These are phyloP conservation scores for Ypsolopha sequella DNA, from an alignment of 2,888 invertebrate genomes.

Conservation along the genomic window DNA sequence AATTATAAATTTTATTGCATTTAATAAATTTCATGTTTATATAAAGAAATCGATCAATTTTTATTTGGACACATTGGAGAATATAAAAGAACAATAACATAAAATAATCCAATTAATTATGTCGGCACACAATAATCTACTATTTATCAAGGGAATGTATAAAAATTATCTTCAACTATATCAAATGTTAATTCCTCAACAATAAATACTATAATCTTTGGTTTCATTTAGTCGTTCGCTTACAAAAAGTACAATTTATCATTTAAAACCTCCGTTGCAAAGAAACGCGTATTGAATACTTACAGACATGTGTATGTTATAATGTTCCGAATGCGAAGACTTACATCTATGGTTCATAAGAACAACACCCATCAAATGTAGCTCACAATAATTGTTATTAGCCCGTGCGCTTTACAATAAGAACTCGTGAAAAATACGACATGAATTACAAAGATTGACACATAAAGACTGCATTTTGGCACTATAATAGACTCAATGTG, in stretches of 20 bases:
- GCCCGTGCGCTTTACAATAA: constrained; percentile 7
- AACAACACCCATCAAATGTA: constrained; percentile 17
- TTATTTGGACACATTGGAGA: constrained; percentile 35
- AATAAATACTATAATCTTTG: constrained; percentile 69
- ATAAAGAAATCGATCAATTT: constrained; percentile 15
- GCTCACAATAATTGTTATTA: constrained; percentile 10
- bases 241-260: constrained; percentile 33
- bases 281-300: constrained; percentile 15
- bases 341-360: constrained; percentile 25
- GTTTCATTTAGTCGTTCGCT: constrained; percentile 60
- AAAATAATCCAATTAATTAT: constrained; percentile 9
- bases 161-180: constrained; percentile 57
- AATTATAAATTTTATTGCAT: constrained; percentile 21
- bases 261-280: constrained; percentile 21
- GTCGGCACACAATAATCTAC: constrained; percentile 14
- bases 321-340: constrained; percentile 17
- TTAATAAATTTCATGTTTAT: background rate
- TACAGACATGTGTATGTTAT: background rate
- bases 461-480: constrained; percentile 17
- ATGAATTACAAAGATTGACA: constrained; percentile 7
- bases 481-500: constrained; percentile 22
- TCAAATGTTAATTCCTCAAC: constrained; percentile 51
- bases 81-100: constrained; percentile 10
- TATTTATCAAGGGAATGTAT: constrained; percentile 46
- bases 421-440: constrained; percentile 11